A percentile compares a stretch with the other conserved stretches of the same genome.
These are phyloP conservation scores for Andinoacara biseriatus DNA, from an alignment of 2,113 vertebrate genomes.

Conservation along the genomic window DNA sequence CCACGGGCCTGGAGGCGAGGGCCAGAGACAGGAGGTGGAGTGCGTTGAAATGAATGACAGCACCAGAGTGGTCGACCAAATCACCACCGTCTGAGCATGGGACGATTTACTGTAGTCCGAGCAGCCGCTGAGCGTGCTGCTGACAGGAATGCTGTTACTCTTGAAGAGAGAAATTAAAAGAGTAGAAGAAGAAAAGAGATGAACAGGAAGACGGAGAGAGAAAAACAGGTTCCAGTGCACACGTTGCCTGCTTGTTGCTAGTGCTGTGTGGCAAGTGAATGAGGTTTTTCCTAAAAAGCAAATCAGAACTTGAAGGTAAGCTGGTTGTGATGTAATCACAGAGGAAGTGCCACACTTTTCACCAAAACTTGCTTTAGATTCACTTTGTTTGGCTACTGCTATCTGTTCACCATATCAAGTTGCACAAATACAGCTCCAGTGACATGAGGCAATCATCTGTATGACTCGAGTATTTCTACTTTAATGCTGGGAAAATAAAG, in stretches of 20 bases:
- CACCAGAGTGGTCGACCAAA: constrained; percentile 97
- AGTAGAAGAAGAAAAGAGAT: neutral
- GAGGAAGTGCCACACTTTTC: constrained; percentile 38
- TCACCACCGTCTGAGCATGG: constrained; percentile 90
- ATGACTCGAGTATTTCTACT: constrained; percentile 63
- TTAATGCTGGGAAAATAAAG: constrained; percentile 71
- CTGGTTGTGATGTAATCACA: constrained; percentile 12
- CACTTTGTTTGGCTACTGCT: constrained; percentile 55
- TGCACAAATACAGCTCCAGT: constrained; percentile 49
- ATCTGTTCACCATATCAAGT: constrained; percentile 37
- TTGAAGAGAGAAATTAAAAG: neutral
- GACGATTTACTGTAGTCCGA: constrained; percentile 14
- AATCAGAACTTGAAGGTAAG: constrained; percentile 29
- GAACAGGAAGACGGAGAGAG: neutral
- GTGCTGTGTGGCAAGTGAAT: constrained; percentile 45
- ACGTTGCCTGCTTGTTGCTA: constrained; percentile 56
- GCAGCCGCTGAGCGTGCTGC: constrained; percentile 27
- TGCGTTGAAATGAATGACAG: constrained; percentile 98
- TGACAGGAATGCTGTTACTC: neutral
- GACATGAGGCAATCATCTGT: constrained; percentile 55
- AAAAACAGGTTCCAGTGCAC: constrained; percentile 22
- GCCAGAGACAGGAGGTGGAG: constrained; percentile 90
- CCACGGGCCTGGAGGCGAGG: constrained; percentile 78
- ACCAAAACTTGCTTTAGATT: constrained; percentile 46
- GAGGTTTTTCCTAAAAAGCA: constrained; percentile 8